Conservation (phyloP, 2,797 vertebrate genomes). For the Darevskia mixta region DNA sequence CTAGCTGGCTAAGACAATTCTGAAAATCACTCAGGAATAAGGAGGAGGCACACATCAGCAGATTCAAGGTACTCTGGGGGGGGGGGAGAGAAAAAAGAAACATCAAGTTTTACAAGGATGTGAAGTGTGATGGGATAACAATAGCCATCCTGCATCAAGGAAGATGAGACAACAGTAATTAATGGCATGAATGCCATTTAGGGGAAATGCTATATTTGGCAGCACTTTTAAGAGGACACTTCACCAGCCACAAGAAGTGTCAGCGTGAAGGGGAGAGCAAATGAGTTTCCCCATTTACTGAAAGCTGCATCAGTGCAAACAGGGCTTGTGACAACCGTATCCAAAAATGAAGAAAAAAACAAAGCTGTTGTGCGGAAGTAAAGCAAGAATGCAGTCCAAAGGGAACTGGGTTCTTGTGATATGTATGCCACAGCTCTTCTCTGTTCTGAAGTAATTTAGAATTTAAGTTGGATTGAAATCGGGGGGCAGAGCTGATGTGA, state of each 20-base stretch:
- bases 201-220: conserved; percentile 46
- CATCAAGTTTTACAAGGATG: conserved; percentile 35
- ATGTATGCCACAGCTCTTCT: background rate
- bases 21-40: background rate
- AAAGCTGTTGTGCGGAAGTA: background rate
- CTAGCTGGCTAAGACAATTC: background rate
- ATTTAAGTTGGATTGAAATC: too few relatives aligned
- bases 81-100: background rate
- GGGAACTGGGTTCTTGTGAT: background rate
- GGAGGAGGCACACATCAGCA: background rate
- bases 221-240: conserved; percentile 56
- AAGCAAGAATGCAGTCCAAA: background rate
- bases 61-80: background rate
- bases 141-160: conserved; percentile 59
- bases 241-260: conserved; percentile 38
- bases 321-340: background rate
- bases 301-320: conserved; percentile 21
- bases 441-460: background rate
- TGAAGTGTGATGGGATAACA: conserved; percentile 47
- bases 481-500: too few relatives aligned
- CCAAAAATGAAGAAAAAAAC: background rate
- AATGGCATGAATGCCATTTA: conserved; percentile 46
- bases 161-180: conserved; percentile 51
- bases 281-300: conserved; percentile 27
- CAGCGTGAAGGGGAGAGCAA: conserved; percentile 54